Base-by-base conservation (phyloP, 2,797 vertebrate species). In the Echiichthys vipera region DNA sequence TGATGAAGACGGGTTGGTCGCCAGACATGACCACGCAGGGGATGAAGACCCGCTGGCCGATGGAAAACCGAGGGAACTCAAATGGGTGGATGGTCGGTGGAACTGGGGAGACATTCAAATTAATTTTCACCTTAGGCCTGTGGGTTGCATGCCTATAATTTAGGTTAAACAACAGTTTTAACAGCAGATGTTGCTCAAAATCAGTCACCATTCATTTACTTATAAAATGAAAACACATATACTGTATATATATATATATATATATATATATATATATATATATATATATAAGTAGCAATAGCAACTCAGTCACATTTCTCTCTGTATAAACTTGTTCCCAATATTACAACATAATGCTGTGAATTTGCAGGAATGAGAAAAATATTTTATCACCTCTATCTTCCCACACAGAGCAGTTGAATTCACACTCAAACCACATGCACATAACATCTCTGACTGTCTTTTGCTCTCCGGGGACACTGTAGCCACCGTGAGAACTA, bases 51-150 rank as follows among this genome's bases (percentile, higher is more conserved):
- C 98, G 92, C 89, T 99, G 98, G 47, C 98, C 98, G 0, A 99
- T 99, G 87, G 98, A 99, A 91, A 98, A 99, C 20, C 96, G 95
- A 0, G 97, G 98, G 79, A 98, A 98, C 92, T 99, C 98, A 5
- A 99, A 99, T 0, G 98, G 98, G 63, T 99, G 98, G 89, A 99
- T 99, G 78, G 96, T 98, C 18, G 98, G 98, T 0, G 98, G 98
- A 22, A 99, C 98, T 99, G 94, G 14, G 64, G 59, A 84, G 37
- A 81, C 1, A 49, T 56, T 32, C 11, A 70, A 20, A 42, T 13
- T 29, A 2, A 43, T 46, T 55, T 66, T 46, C 5, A 39, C 8
- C 2, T 24, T 27, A 69, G 58, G 18, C 22, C 59, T 42, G n/a
- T 27, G 12, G 2, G 29, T 56, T 59, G 65, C 25, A 43, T 12